A percentile compares a stretch with the other conserved stretches of the same genome.
These are phyloP conservation scores for Polypedilum pembai DNA, from an alignment of 1,140 invertebrate genomes.

Conservation along the genomic window DNA sequence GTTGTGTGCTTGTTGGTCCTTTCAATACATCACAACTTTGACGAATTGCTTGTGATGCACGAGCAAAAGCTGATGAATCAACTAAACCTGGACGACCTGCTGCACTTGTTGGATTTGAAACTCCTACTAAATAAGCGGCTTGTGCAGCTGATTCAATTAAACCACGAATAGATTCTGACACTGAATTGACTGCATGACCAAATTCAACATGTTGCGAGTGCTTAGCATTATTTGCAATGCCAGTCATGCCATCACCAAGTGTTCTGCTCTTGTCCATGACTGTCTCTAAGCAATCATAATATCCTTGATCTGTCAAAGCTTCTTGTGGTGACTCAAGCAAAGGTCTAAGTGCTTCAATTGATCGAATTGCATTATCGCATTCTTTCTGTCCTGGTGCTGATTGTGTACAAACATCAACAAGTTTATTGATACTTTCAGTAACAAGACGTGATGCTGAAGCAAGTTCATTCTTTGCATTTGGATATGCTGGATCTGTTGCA, in stretches of 20 bases:
- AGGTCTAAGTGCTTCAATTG: constrained; percentile 77
- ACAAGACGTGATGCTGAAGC: constrained; percentile 78
- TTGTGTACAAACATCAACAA: constrained; percentile 76
- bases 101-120: constrained; percentile 83
- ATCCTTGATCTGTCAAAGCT: constrained; percentile 79
- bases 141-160: constrained; percentile 90
- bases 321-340: constrained; percentile 80
- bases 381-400: constrained; percentile 90
- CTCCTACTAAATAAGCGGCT: constrained; percentile 86
- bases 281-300: constrained; percentile 89
- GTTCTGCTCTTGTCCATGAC: constrained; percentile 91
- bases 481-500: constrained; percentile 78
- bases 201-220: constrained; percentile 80
- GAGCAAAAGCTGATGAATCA: constrained; percentile 81
- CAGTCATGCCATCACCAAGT: constrained; percentile 83
- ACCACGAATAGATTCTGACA: constrained; percentile 81
- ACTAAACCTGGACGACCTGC: constrained; percentile 85
- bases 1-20: constrained; percentile 69
- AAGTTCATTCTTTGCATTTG: constrained; percentile 84
- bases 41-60: constrained; percentile 83
- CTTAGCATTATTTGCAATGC: constrained; percentile 88
- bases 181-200: constrained; percentile 73
- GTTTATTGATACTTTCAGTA: constrained; percentile 86
- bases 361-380: constrained; percentile 91
- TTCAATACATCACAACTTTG: constrained; percentile 74